phyloP scores from a whole-genome alignment of 2,113 vertebrate genomes.

The Trichechus manatus region DNA sequence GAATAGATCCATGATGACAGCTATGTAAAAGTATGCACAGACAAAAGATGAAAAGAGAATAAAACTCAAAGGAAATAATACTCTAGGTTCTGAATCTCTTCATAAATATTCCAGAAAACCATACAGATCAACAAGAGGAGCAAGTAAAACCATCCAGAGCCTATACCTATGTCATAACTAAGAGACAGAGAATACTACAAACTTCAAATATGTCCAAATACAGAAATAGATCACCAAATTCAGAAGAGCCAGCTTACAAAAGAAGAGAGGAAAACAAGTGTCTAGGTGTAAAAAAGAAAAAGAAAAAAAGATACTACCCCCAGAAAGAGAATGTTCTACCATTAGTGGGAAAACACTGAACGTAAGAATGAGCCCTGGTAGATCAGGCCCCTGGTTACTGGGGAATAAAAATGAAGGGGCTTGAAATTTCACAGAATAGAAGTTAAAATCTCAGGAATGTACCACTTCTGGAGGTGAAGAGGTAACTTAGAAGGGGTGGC shows the following conservation, averaged over 20 bases:
- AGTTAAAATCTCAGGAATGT: background rate
- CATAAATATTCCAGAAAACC: slow-evolving; percentile 33
- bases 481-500: background rate
- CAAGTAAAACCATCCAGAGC: background rate
- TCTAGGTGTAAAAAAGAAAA: background rate
- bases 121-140: background rate
- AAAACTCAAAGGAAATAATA: slow-evolving; percentile 41
- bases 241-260: background rate
- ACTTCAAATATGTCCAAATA: background rate
- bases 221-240: background rate
- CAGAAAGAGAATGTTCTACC: background rate
- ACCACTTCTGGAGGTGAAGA: background rate
- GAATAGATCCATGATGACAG: background rate
- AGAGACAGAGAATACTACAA: background rate
- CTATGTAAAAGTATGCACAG: background rate
- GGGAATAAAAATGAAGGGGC: background rate
- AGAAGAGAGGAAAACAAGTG: background rate
- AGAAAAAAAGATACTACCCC: background rate
- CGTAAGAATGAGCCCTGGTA: background rate
- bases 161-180: background rate
- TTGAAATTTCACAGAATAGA: background rate
- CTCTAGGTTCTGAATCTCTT: background rate
- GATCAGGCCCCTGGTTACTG: background rate
- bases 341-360: background rate
- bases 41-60: slow-evolving; percentile 14